Evolutionary conservation across 2,888 invertebrate species (phyloP).

Genomic region (Chalcis sispes): DNA sequence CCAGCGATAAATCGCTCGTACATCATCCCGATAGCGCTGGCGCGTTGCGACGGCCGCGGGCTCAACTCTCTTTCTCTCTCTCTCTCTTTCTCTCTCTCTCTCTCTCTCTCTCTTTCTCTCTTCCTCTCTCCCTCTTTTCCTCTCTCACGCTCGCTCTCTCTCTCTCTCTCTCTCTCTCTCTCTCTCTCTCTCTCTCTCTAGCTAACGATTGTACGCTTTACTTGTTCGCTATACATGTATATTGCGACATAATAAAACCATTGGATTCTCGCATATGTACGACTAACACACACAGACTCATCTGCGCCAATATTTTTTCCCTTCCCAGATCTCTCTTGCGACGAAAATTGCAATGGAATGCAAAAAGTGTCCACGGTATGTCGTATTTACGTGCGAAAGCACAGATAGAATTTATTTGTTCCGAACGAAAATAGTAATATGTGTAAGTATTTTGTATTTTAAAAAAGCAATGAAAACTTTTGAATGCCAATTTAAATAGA

Average conservation of each 20-base stretch:
- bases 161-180: background rate
- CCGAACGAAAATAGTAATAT: too few relatives aligned
- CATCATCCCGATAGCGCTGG: conserved; percentile 44
- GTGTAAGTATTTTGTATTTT: too few relatives aligned
- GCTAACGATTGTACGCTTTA: too few relatives aligned
- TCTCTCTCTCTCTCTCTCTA: background rate
- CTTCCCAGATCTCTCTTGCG: too few relatives aligned
- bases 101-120: background rate
- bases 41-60: conserved; percentile 7
- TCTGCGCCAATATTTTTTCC: too few relatives aligned
- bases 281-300: background rate
- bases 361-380: too few relatives aligned
- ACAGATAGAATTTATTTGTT: too few relatives aligned
- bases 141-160: background rate
- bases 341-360: too few relatives aligned
- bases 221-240: too few relatives aligned
- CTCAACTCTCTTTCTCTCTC: conserved; percentile 11
- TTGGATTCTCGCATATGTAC: conserved; percentile 20
- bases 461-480: too few relatives aligned
- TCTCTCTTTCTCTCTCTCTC: background rate
- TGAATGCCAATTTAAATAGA: too few relatives aligned
- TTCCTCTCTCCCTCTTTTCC: background rate
- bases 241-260: conserved; percentile 22
- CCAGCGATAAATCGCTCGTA: conserved; percentile 43
- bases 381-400: too few relatives aligned